Base-by-base conservation (phyloP, 2,888 invertebrate genomes). In the Scaptomyza reducta region DNA sequence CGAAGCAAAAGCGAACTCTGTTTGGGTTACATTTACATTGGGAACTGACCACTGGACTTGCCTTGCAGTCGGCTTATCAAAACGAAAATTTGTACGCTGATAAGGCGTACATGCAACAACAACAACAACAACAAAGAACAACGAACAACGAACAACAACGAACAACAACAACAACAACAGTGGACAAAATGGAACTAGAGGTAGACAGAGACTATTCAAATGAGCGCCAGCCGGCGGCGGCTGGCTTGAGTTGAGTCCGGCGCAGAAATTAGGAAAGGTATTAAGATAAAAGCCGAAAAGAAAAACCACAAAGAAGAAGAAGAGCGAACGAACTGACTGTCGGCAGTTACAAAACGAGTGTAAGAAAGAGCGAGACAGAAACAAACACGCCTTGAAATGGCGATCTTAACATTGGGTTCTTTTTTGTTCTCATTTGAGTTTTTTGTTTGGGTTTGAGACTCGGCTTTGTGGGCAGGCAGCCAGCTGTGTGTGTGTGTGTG, bases 241-340 rank as follows among this genome's bases (percentile, higher is more conserved):
- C 38, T 18, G 51, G 14, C 67, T 22, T 2, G 66, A 9, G 22
- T 22, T 29, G 44, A 38, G 42, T 38, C 31, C 56, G 84, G 33
- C 66, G 64, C 69, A 71, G 79, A 85, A 85, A 85, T 85, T 85
- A 85, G 85, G 80, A 82, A 85, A 82, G 87, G 87, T 84, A 84
- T 84, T 84, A 84, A 84, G 84, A 84, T 84, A 87, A 84, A 78
- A 61, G 50, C 14, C 2, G 10, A 49, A 74, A 78, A 50, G 68
- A 68, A 60, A 54, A 31, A 64, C 57, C 49, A 41, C 56, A 66
- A 67, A 71, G 59, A 64, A 42, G 45, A 60, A 61, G 51, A 46
- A 16, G 35, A 14, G 40, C 31, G 25, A 35, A 50, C 35, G 16
- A 59, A 31, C 10, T 35, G 57, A 49, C 46, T 49, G 54, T 49